These are phyloP conservation scores for Lasioglossum leucozonium DNA, from an alignment of 2,888 invertebrate genomes.

Conservation along the genomic window DNA sequence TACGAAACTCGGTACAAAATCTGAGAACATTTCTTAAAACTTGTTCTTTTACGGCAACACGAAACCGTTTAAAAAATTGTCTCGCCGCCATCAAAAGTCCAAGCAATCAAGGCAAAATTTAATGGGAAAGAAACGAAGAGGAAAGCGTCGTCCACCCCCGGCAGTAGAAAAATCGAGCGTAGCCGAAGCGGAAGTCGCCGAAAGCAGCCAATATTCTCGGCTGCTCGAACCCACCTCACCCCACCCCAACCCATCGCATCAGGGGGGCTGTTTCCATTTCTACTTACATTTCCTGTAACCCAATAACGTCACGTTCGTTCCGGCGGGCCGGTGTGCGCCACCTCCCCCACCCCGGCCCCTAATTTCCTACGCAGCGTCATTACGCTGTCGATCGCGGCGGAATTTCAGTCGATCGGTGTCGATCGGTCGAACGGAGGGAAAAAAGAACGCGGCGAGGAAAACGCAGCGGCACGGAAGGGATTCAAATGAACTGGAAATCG, in stretches of 20 bases:
- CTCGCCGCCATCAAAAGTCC: neutral
- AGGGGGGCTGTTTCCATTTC: slow-evolving; percentile 27
- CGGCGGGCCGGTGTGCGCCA: neutral
- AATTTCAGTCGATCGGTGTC: slow-evolving; percentile 29
- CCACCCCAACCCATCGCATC: neutral
- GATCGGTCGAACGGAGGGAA: slow-evolving; percentile 6
- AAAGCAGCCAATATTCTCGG: slow-evolving; percentile 32
- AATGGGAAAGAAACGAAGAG: neutral
- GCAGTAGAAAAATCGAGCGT: neutral
- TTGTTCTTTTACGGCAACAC: neutral
- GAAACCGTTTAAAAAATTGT: neutral
- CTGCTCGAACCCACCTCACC: neutral
- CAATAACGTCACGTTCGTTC: slow-evolving; percentile 30
- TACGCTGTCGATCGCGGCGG: slow-evolving; percentile 46
- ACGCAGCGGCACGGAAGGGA: slow-evolving; percentile 56
- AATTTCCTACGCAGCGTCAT: slow-evolving; percentile 58
- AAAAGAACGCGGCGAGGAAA: slow-evolving; percentile 25
- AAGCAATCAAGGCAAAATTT: neutral
- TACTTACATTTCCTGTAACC: slow-evolving; percentile 26
- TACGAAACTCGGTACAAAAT: neutral
- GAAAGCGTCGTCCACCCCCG: neutral
- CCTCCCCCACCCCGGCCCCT: neutral
- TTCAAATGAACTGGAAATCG: slow-evolving; percentile 65
- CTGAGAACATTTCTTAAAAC: neutral
- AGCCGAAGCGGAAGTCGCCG: slow-evolving; percentile 3